Evolutionary conservation across 2,797 vertebrate genomes (phyloP), one percentile per base, ranked within the genome.

Genomic region (Siniperca undulata): DNA sequence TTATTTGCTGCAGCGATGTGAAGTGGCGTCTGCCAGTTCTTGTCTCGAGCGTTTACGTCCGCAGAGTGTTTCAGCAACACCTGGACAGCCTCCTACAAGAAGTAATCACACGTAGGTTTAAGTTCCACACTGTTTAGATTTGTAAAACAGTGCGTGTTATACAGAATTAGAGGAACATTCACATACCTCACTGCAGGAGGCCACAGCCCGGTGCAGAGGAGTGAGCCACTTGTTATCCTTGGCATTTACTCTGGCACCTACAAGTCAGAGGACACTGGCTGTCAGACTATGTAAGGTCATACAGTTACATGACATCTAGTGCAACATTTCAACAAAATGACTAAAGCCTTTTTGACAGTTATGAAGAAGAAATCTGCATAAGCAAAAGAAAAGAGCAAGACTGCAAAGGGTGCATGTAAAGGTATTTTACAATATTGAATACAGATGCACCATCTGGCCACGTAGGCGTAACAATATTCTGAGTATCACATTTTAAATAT

Each of bases 201-300:
- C 98, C 94, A 99, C 97, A 81, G 98, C 98, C 93, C 98, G 97
- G 94, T 99, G 98, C 94, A 99, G 97, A 95, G 98, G 98, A 95
- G 98, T 99, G 93, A 99, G 97, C 98, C 98, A 99, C 96, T 98
- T 99, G 96, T 97, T 99, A 96, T 99, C 98, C 98, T 99, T 99
- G 97, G 98, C 98, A 97, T 99, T 99, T 96, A 99, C 98, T 97
- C 98, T 97, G 94, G 97, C 98, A 96, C 98, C 98, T 99, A 84
- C 90, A 87, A 93, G 90, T 78, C 10, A 93, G 71, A 80, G 55
- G 61, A 83, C 46, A 88, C 0, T 2, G 13, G 46, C 24, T 76
- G 58, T 89, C 46, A 88, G 24, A 65, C 14, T 53, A 59, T 65
- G 77, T 24, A 42, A 81, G 62, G 60, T 76, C 22, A 38, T 4